phyloP scores from a whole-genome alignment of 1,140 invertebrate species.

The Condylostylus longicornis region DNA sequence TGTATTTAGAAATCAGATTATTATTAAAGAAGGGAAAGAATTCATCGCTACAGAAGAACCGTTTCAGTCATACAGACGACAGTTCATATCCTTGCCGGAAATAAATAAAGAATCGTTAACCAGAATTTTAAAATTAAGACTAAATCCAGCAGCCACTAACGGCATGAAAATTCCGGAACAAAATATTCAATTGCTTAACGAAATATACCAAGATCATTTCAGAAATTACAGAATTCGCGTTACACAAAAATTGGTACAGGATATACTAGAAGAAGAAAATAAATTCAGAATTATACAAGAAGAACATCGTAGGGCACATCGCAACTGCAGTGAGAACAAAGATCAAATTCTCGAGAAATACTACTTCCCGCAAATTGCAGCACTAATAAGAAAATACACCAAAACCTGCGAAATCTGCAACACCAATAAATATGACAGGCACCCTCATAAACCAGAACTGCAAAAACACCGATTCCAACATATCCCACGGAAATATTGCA shows the following conservation, averaged over 20 bases:
- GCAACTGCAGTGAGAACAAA: constrained; percentile 5
- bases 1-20: constrained; percentile 4
- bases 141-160: constrained; percentile 2
- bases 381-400: constrained; percentile 3
- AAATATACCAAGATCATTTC: constrained; percentile 5
- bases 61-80: background rate
- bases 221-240: constrained; percentile 5
- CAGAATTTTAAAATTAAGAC: background rate
- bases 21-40: background rate
- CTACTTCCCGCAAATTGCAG: constrained; percentile 5
- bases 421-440: constrained; percentile 7
- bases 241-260: constrained; percentile 6
- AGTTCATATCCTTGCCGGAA: background rate
- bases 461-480: constrained; percentile 5
- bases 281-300: constrained; percentile 1
- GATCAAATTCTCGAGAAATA: constrained; percentile 5
- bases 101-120: background rate
- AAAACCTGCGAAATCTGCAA: constrained; percentile 4
- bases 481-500: constrained; percentile 5
- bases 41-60: constrained; percentile 1
- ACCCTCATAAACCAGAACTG: constrained; percentile 2
- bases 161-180: constrained; percentile 6
- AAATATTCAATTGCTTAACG: constrained; percentile 2
- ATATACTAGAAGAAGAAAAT: constrained; percentile 1
- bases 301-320: constrained; percentile 7